Evolutionary conservation across 2,797 vertebrate species (phyloP), one percentile per base, ranked within the genome.

Genomic region (Acipenser transmontanus): DNA sequence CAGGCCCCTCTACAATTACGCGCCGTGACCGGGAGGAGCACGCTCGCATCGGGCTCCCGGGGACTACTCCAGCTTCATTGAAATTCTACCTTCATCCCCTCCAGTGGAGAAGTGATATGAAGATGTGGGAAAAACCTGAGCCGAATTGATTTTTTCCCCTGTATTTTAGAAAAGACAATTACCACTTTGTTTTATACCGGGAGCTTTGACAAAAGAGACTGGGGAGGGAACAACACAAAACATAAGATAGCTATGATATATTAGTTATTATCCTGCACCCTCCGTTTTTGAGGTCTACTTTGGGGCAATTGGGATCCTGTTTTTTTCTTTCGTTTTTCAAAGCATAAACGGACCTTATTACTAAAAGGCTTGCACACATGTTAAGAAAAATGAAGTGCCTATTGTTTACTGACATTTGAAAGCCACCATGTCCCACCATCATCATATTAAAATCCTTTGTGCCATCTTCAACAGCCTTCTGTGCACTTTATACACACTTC

Each of bases 91-190:
- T 75, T 71, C 66, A 73, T 80, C 62, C 73, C 77, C 77, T 78
- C 81, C 79, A 81, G 79, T 84, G 80, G 76, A 72, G 81, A 87
- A 85, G 70, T 73, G 71, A 81, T 84, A 82, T 76, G 76, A 85
- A 87, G 76, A 85, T 81, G 73, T 82, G 74, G 74, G 72, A 75
- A 54, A 79, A 85, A 82, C 75, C 75, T 76, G 74, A 78, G 71
- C 68, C 74, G 76, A 83, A 79, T 80, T 77, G 77, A 82, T 77
- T 79, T 78, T 73, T 72, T 57, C 65, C 63, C 1, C 47, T 47
- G 9, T 62, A 17, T 47, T 75, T 75, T 75, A 67, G 64, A 77
- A 70, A 79, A 76, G 52, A 47, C 54, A 77, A 73, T 79, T 81
- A 64, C 66, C 71, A 60, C 12, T 78, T 75, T 78, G 61, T 77